These are phyloP conservation scores for Squalus acanthias DNA, from an alignment of 2,797 vertebrate genomes.

Conservation along the genomic window DNA sequence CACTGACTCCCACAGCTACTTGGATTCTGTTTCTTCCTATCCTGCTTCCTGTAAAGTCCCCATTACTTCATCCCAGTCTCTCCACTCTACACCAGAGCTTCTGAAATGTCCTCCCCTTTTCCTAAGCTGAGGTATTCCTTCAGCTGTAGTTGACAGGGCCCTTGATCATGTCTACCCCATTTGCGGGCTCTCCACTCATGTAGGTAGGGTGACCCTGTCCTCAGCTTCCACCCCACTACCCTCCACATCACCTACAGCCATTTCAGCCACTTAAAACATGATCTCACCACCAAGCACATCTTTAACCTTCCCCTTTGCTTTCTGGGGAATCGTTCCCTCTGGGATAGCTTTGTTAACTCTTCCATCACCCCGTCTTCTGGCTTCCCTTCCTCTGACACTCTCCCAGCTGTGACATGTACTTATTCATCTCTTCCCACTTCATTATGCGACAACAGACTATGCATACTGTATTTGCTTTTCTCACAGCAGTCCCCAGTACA, in stretches of 20 bases:
- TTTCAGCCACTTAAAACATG: not conserved
- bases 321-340: not conserved
- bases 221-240: not conserved
- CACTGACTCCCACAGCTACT: not conserved
- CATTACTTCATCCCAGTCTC: not conserved
- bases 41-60: not conserved
- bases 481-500: not conserved
- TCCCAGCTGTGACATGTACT: not conserved
- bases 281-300: not conserved
- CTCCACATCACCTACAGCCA: not conserved
- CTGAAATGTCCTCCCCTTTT: not conserved
- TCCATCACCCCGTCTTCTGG: not conserved
- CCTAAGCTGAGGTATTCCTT: not conserved
- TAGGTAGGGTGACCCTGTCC: not conserved
- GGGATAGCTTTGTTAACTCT: not conserved
- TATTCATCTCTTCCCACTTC: not conserved
- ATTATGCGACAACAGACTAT: not conserved
- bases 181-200: not conserved
- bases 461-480: not conserved
- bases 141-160: not conserved
- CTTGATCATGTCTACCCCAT: not conserved
- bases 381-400: not conserved
- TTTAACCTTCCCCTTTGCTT: not conserved
- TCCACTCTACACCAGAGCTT: not conserved
- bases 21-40: not conserved